Base-by-base conservation (phyloP, 2,113 vertebrate genomes). In the Laticauda colubrina region DNA sequence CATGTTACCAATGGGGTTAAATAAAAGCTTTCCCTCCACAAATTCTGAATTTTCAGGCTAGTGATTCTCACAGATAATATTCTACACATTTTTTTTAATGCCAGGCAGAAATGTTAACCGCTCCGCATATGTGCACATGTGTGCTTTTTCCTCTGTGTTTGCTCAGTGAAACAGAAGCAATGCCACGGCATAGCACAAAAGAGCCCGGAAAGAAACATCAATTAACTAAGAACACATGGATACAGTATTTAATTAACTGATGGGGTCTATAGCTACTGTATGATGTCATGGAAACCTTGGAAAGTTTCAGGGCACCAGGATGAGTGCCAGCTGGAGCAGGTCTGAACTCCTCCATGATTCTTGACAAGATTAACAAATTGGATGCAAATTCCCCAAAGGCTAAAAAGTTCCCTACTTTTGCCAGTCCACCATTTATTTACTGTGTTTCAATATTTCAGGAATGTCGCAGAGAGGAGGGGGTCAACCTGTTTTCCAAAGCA, bases 101-200 rank as follows among this genome's bases (percentile, higher is more conserved):
- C 96, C 95, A 94, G 97, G 96, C 97, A 96, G 95, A 95, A 95
- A 96, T 92, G 97, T 98, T 18, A 98, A 98, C 97, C 98, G 98
- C 97, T 97, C 95, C 43, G 45, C 18, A 21, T 55, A 24, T 21
- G 51, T 26, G 24, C 12, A 26, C n/a, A 54, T 12, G 34, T 43
- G 48, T 26, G 97, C 95, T 96, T 97, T 97, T 96, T 96, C 96
- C 98, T 98, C 98, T 99, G 98, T 99, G 97, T 98, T 98, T 98
- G 98, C 97, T 98, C 98, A 98, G 97, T 98, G 98, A 99, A 98
- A 98, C 98, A 98, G 97, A 98, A 98, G 98, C 97, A 98, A 98
- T 98, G 98, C 98, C 98, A 97, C 98, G 98, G 98, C 98, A 98
- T 98, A 98, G 98, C 98, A 99, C 98, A 98, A 99, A 98, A 98